Evolutionary conservation across 2,113 vertebrate genomes (phyloP).

Genomic region (Sinocyclocheilus anophthalmus): DNA sequence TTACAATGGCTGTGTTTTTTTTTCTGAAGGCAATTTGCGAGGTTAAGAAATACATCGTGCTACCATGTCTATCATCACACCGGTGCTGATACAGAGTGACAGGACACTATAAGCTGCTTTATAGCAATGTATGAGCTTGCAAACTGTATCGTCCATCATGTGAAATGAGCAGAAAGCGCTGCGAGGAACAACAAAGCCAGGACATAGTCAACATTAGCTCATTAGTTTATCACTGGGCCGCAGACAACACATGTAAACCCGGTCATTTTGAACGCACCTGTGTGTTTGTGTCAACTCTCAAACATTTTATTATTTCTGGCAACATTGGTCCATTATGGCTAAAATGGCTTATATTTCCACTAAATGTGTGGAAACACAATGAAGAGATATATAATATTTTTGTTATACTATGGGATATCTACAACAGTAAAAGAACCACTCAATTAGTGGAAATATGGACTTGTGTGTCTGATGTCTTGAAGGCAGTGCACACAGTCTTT

Average conservation of each 20-base stretch:
- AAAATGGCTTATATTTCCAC: neutral
- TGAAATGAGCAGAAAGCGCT: slow-evolving; percentile 27
- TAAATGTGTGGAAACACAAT: neutral
- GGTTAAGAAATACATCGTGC: slow-evolving; percentile 24
- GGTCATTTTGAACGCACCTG: slow-evolving; percentile 51
- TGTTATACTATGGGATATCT: no score
- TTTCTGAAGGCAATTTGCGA: neutral
- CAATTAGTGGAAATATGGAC: neutral
- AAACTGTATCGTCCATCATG: slow-evolving; percentile 29
- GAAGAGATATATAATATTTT: no score
- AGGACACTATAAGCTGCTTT: slow-evolving; percentile 35
- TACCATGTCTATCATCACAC: slow-evolving; percentile 26
- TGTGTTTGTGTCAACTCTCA: neutral
- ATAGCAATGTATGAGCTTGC: slow-evolving; percentile 35
- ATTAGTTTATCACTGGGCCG: slow-evolving; percentile 77
- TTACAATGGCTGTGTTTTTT: neutral
- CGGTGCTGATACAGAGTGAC: slow-evolving; percentile 28
- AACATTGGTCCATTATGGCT: neutral
- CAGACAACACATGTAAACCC: slow-evolving; percentile 86
- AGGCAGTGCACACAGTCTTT: neutral
- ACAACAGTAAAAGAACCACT: no score
- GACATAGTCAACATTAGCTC: neutral
- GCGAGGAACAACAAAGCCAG: slow-evolving; percentile 4
- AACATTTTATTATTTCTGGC: neutral
- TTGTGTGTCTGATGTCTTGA: neutral